Evolutionary conservation across 2,113 vertebrate species (phyloP), one percentile per base, ranked within the genome.

Genomic region (Petroica traversi): DNA sequence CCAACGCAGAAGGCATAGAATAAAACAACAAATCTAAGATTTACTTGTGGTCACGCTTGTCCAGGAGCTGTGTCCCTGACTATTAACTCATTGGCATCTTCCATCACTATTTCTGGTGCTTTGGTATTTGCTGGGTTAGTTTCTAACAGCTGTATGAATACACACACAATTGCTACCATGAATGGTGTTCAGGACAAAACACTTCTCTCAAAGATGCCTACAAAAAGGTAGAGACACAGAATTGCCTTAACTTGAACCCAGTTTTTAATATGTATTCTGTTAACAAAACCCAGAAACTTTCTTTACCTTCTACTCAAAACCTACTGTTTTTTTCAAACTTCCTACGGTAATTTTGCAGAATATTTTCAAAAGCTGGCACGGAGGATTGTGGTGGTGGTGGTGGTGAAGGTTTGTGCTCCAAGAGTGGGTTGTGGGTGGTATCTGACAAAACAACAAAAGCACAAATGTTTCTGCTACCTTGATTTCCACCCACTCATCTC

Each of bases 21-120:
- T 87, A 92, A 83, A 96, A 94, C 71, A 93, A 93, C 89, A 91
- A 94, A 76, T 85, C 84, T 72, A 75, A 94, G 68, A 95, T 96
- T 95, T 95, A 95, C 89, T 97, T 95, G 80, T 95, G 96, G 89
- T 96, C 94, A 95, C 63, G 79, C 80, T 88, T 96, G 88, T 95
- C 88, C 74, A 87, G 83, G 63, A 89, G 57, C 89, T 83, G 43
- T 95, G 86, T 92, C 91, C 88, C 63, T 79, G 41, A 66, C 84
- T 92, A 88, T 97, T 96, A 95, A 93, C 90, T 93, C 84, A 36
- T 88, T 90, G 76, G 41, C 85, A 75, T 77, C 40, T 92, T 88
- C 88, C 82, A 48, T 88, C 88, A 64, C 82, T 79, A 80, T 85
- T 94, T 96, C 64, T 95, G 38, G 36, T 74, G 63, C 88, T 88